phyloP scores from a whole-genome alignment of 2,113 vertebrate genomes.

The Pongo pygmaeus region DNA sequence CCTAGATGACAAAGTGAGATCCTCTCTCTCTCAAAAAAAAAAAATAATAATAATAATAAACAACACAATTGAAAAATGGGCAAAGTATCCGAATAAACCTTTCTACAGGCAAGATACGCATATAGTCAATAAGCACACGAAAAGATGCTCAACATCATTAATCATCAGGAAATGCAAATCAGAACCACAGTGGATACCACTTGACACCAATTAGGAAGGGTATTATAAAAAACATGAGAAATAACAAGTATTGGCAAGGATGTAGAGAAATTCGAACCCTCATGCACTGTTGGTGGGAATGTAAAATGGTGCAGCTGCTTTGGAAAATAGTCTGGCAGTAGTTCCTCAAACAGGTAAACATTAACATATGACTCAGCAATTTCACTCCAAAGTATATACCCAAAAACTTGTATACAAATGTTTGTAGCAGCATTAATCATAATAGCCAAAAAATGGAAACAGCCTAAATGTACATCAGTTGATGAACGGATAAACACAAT shows the following conservation, averaged over 20 bases:
- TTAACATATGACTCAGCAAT: neutral
- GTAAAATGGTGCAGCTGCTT: neutral
- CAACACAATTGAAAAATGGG: neutral
- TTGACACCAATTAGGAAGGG: neutral
- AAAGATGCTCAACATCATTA: neutral
- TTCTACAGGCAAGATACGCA: constrained; percentile 3
- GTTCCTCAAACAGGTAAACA: neutral
- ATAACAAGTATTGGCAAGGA: neutral
- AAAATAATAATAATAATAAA: neutral
- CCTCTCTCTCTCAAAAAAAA: neutral
- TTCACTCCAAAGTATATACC: neutral
- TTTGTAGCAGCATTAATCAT: neutral
- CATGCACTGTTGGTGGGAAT: neutral
- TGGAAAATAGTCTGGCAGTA: neutral
- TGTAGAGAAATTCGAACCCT: neutral
- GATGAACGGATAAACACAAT: neutral
- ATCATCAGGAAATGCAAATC: constrained; percentile 24
- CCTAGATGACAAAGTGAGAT: neutral
- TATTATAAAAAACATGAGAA: neutral
- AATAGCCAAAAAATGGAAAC: neutral
- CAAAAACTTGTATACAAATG: neutral
- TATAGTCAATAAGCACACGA: neutral
- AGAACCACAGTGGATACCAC: neutral
- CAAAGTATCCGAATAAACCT: neutral
- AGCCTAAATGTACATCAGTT: neutral